Percentiles rank a stretch among this genome's conserved stretches.
phyloP scores from a whole-genome alignment of 2,113 vertebrate genomes.

The Lipotes vexillifer region DNA sequence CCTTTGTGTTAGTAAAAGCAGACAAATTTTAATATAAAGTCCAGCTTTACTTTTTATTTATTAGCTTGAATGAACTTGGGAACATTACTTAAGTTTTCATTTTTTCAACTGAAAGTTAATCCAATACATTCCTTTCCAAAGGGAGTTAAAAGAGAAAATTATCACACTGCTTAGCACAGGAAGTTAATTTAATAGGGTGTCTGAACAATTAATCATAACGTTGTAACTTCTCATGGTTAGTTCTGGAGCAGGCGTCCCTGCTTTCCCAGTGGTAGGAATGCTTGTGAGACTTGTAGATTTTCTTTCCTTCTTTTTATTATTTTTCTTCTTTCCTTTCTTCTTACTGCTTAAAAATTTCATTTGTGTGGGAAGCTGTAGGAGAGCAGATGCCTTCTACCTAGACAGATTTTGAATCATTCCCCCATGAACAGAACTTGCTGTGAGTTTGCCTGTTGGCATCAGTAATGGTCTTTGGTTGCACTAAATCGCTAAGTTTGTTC shows the following conservation, averaged over 20 bases:
- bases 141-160: not conserved
- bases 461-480: not conserved
- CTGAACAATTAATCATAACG: not conserved
- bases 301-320: not conserved
- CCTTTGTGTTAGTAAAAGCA: not conserved
- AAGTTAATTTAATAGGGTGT: not conserved
- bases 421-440: not conserved
- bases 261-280: not conserved
- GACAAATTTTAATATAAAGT: not conserved
- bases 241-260: not conserved
- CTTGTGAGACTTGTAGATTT: not conserved
- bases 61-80: not conserved
- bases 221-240: not conserved
- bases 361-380: not conserved
- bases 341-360: not conserved
- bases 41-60: not conserved
- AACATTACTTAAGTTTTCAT: not conserved
- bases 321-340: not conserved
- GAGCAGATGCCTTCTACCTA: not conserved
- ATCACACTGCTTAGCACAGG: not conserved
- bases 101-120: slow-evolving; percentile 36
- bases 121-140: not conserved
- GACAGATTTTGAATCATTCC: not conserved
- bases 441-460: not conserved
- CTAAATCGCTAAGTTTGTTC: not conserved